Base-by-base conservation (phyloP, 2,888 invertebrate genomes). In the Dioctria rufipes region DNA sequence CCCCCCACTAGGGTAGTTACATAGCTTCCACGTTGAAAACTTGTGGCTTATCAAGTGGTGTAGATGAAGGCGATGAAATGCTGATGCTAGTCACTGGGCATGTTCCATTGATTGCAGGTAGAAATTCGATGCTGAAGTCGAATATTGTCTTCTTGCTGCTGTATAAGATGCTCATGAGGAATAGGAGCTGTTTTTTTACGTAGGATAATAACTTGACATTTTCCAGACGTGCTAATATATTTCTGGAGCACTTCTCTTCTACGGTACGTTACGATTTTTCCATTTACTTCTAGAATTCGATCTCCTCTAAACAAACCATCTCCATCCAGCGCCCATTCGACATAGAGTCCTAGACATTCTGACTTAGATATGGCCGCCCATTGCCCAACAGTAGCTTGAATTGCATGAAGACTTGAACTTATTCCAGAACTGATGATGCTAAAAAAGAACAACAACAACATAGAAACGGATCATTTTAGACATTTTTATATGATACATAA, bases 51-150 rank as follows among this genome's bases (percentile, higher is more conserved):
- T 91, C 91, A 0, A 87, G 85, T 71, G 91, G 89, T 66, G 90
- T 90, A n/a, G 89, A 88, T 81, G 92, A 92, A 2, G 61, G 63
- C 6, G 93, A 90, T 9, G 92, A 92, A 84, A 94, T 94, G 87
- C 91, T 94, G 78, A 94, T 94, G 86, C 93, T 93, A 43, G 94
- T 94, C 9, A 94, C 92, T 86, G 94, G 94, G 2, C 86, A 80
- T 51, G 79, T 75, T 13, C 67, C 46, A n/a, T 80, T 46, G 5
- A 75, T 39, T 2, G 42, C 42, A 40, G 78, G 58, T 46, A 66
- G 95, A 95, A 85, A 96, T 96, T 84, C 96, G 91, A 88, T 96
- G 96, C 11, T 95, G 95, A 81, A 96, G 91, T 75, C 96, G 91
- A 82, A 95, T 93, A 89, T 96, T 96, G 89, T 96, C 96, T 39